Base-by-base conservation (phyloP, 2,113 vertebrate species). In the Carassius carassius region DNA sequence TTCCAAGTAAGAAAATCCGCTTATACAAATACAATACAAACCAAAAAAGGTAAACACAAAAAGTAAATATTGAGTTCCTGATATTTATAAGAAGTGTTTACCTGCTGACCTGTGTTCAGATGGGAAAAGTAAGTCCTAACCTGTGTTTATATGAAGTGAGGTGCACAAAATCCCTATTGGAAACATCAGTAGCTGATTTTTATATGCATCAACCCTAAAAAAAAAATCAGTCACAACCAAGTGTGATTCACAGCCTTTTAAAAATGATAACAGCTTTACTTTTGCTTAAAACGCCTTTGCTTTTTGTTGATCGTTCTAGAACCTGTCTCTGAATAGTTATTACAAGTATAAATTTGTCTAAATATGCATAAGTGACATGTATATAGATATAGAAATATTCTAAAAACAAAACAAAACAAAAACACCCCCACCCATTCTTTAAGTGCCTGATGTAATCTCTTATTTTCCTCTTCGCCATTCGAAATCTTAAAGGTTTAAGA, bases 211-310 rank as follows among this genome's bases (percentile, higher is more conserved):
- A 85, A 83, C 41, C 58, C 54, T 81, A 73, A 58, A 63, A 80
- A 82, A 80, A 82, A 63, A 84, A 87, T 41, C 4, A 19, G 87
- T 86, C 87, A 87, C 85, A 88, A 84, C 65, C 67, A 63, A 11
- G 84, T 90, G 86, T 87, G 89, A 91, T 93, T 93, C 94, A 93
- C 93, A 93, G 92, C 89, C 89, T 89, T 86, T 88, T 92, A 88
- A 91, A 84, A 89, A 86, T 85, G 84, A 56, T 73, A 77, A 86
- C 21, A 51, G 51, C 56, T 37, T 83, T 54, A 12, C 89, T 85
- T 90, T 90, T 89, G 85, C 91, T 90, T 88, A 89, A 89, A 77
- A 78, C 80, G 17, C 77, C 37, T 79, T 85, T 60, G n/a, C 35
- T 25, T 82, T 41, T 41, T 63, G 14, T 23, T 63, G 11, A 85